Evolutionary conservation across 1,140 invertebrate species (phyloP), one percentile per base, ranked within the genome.

Genomic region (Chrysoperla carnea): DNA sequence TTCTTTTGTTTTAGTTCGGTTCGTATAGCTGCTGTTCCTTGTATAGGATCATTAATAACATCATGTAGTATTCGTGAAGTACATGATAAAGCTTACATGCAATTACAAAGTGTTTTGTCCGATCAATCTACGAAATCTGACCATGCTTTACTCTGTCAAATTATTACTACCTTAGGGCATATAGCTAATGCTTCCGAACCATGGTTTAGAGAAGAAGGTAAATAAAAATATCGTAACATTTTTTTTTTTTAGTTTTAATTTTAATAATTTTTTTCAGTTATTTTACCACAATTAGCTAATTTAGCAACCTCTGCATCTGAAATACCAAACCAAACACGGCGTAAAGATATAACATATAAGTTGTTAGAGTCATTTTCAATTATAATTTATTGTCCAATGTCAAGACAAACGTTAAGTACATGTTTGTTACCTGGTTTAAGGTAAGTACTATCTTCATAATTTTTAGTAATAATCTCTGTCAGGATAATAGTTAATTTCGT

Each of bases 11-110:
- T 9, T 52, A 78, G 76, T 46, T 63, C 63, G 45, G 77, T 81
- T 0, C 63, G 71, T 55, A 70, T 69, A 33, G 68, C 75, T 6
- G 74, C 76, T 6, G 66, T 83, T 51, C 69, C 71, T 40, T 70
- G 75, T 2, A 61, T 81, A 42, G 77, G 77, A 14, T 63, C 65
- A 41, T 61, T 81, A n/a, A 69, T 81, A 46, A 73, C 70, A 14
- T 67, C 72, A 39, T 70, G 72, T 31, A 68, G 53, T 39, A 52
- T 62, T 1, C 60, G 51, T 46, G 60, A 80, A 66, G 70, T 77
- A 13, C 64, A 76, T 40, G 78, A 82, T 50, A 78, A 81, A 60
- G 73, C 73, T 29, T 74, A 76, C 50, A 67, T 81, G 56, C 78
- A 81, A 50, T 56, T 83, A n/a, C 75, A 81, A 58, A 72, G 67